phyloP scores from a whole-genome alignment of 2,888 invertebrate species.

The Hydrotaea diabolus region DNA sequence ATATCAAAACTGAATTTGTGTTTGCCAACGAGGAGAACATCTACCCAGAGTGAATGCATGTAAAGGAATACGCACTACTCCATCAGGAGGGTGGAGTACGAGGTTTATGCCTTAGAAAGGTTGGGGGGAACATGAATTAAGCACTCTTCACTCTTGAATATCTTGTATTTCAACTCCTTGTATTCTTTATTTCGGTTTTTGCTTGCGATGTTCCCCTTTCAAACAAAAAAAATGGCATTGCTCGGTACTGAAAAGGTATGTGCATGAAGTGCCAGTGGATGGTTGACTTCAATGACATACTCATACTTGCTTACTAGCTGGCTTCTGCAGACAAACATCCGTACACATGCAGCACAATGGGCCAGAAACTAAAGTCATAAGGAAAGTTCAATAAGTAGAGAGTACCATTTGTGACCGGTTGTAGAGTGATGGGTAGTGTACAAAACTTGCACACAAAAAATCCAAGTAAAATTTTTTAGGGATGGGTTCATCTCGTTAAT shows the following conservation, averaged over 20 bases:
- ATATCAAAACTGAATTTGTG: slow-evolving; percentile 54
- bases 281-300: background rate
- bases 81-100: background rate
- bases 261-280: background rate
- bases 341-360: too few relatives aligned
- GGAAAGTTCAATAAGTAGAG: too few relatives aligned
- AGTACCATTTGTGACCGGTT: too few relatives aligned
- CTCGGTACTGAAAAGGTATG: background rate
- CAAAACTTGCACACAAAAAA: too few relatives aligned
- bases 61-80: background rate
- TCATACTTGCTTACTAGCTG: background rate
- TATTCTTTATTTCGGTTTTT: slow-evolving; percentile 14
- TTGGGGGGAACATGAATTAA: slow-evolving; percentile 32
- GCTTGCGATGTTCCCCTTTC: background rate
- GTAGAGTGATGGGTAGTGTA: too few relatives aligned
- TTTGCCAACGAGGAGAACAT: slow-evolving; percentile 4
- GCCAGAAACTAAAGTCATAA: too few relatives aligned
- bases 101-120: background rate
- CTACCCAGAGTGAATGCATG: slow-evolving; percentile 6
- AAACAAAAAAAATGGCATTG: slow-evolving; percentile 29
- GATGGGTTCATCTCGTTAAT: too few relatives aligned
- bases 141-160: slow-evolving; percentile 48
- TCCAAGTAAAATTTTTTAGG: too few relatives aligned
- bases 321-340: too few relatives aligned
- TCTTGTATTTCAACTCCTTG: slow-evolving; percentile 9